Evolutionary conservation across 1,140 invertebrate species (phyloP).

Genomic region (Hyles euphorbiae): DNA sequence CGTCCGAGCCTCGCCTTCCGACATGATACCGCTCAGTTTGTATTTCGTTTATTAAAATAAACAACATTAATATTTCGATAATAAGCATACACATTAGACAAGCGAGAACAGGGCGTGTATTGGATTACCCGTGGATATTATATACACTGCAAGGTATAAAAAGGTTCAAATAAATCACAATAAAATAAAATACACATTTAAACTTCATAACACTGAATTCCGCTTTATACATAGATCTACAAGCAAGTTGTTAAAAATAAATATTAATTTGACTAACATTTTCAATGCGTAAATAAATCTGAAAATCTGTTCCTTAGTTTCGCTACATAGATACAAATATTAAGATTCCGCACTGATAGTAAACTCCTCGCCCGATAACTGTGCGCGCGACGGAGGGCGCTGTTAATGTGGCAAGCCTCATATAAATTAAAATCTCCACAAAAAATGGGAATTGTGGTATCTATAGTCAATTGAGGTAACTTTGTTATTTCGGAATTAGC

Average conservation of each 20-base stretch:
- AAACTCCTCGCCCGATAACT: too few species aligned
- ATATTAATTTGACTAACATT: constrained; percentile 1
- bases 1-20: neutral
- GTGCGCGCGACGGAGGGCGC: too few species aligned
- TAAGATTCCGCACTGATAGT: too few species aligned
- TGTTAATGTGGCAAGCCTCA: too few species aligned
- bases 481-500: too few species aligned
- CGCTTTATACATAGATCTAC: constrained; percentile 6
- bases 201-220: constrained; percentile 10
- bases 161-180: constrained; percentile 15
- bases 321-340: too few species aligned
- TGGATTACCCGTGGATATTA: neutral
- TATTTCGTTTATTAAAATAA: neutral
- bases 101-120: too few species aligned
- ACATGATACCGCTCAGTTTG: neutral
- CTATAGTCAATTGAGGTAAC: too few species aligned
- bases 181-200: constrained; percentile 13
- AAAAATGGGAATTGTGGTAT: too few species aligned
- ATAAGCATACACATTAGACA: too few species aligned
- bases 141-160: constrained; percentile 8
- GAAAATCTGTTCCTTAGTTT: neutral
- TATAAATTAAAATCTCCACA: too few species aligned
- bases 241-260: constrained; percentile 8
- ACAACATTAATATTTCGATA: too few species aligned
- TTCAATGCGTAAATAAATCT: constrained; percentile 1